Evolutionary conservation across 1,140 invertebrate genomes (phyloP).

Genomic region (Nebria ingens): DNA sequence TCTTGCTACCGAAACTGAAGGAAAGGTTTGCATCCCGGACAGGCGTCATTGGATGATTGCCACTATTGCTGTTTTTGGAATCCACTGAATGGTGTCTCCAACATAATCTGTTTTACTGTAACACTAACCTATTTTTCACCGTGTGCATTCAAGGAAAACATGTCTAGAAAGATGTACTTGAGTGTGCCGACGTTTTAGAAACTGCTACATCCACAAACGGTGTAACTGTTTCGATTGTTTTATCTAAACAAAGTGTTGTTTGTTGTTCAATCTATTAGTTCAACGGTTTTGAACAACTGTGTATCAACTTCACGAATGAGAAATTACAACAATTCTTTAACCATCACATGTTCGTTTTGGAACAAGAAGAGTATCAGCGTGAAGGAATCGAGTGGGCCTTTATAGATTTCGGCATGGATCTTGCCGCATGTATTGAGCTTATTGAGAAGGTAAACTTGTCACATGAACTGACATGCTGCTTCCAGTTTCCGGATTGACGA

Average conservation of each 20-base stretch:
- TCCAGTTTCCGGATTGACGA: background rate
- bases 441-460: constrained; percentile 83
- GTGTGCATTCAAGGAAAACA: background rate
- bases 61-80: background rate
- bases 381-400: constrained; percentile 93
- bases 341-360: constrained; percentile 97
- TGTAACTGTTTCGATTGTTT: constrained; percentile 2
- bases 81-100: background rate
- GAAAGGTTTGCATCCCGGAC: background rate
- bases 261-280: constrained; percentile 51
- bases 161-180: background rate
- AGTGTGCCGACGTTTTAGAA: constrained; percentile 12
- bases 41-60: background rate
- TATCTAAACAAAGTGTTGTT: too few species aligned
- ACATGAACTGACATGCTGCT: background rate
- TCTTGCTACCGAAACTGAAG: background rate
- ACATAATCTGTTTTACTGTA: background rate
- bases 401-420: constrained; percentile 97
- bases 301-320: constrained; percentile 98
- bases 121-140: background rate
- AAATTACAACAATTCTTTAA: constrained; percentile 98
- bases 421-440: constrained; percentile 91
- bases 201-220: constrained; percentile 16
- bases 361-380: constrained; percentile 95
- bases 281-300: constrained; percentile 98